These are phyloP conservation scores for Scalopus aquaticus DNA, from an alignment of 2,113 vertebrate genomes.

Conservation along the genomic window DNA sequence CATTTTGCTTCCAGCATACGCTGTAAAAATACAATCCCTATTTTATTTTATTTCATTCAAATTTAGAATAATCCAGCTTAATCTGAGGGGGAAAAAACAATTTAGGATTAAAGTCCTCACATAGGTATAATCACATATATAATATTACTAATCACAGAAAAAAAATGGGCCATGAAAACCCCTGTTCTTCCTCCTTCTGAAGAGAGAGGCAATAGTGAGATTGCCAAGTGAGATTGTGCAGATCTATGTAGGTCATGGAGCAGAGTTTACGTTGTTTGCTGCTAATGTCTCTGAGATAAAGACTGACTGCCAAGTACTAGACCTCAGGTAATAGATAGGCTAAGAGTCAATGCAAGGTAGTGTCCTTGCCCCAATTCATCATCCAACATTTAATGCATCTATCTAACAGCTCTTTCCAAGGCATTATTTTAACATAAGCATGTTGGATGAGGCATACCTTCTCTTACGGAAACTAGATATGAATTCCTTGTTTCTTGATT, in stretches of 20 bases:
- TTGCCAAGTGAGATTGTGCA: not conserved
- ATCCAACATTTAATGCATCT: not conserved
- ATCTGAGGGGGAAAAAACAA: not conserved
- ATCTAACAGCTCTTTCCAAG: not conserved
- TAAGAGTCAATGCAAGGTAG: not conserved
- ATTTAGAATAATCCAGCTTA: not conserved
- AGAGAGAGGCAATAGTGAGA: not conserved
- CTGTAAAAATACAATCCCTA: slow-evolving; percentile 1
- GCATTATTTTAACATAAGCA: not conserved
- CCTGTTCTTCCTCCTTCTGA: not conserved
- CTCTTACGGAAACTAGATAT: not conserved
- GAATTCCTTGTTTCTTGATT: not conserved
- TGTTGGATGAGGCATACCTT: not conserved
- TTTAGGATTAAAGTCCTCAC: not conserved
- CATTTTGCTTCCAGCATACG: not conserved
- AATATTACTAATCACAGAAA: not conserved
- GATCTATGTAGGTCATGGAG: not conserved
- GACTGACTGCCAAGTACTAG: not conserved
- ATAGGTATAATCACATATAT: not conserved
- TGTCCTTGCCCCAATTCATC: not conserved
- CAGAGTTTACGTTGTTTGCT: not conserved
- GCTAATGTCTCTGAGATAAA: not conserved
- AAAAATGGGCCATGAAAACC: not conserved
- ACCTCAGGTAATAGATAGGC: not conserved
- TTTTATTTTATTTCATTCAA: not conserved